Conservation (phyloP, 1,140 invertebrate genomes). For the Atopsyche davidsoni region DNA sequence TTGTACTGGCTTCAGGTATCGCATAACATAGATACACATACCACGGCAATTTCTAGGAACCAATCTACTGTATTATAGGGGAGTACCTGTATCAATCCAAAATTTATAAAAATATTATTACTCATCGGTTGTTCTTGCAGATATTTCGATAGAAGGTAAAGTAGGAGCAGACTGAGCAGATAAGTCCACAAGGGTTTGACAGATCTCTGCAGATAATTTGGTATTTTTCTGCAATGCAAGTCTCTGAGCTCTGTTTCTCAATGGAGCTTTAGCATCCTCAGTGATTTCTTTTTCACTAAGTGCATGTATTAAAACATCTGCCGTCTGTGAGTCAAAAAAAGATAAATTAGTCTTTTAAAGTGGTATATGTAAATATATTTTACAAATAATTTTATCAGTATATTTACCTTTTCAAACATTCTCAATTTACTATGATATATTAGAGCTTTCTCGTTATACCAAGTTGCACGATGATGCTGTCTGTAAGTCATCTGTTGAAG, state of each 20-base stretch:
- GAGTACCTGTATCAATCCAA: no score
- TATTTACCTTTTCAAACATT: conserved; percentile 34
- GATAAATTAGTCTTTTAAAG: neutral
- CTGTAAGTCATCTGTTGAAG: conserved; percentile 35
- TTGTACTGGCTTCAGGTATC: no score
- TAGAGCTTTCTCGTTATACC: conserved; percentile 41
- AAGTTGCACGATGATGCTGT: conserved; percentile 37
- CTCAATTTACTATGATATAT: conserved; percentile 37
- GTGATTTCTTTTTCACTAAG: conserved; percentile 16
- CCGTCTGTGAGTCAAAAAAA: conserved; percentile 12
- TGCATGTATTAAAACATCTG: conserved; percentile 13
- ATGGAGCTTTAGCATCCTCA: conserved; percentile 18
- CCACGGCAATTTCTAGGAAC: no score
- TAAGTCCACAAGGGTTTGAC: neutral
- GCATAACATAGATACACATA: no score
- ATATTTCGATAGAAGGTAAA: conserved; percentile 15
- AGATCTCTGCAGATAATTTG: conserved; percentile 1
- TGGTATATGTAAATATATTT: conserved; percentile 1
- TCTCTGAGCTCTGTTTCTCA: conserved; percentile 15
- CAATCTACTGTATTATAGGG: no score
- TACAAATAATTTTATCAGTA: conserved; percentile 4
- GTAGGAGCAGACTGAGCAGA: neutral
- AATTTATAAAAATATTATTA: conserved; percentile 6
- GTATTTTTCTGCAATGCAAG: conserved; percentile 13
- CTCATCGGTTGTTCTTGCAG: conserved; percentile 10